Percentiles rank a stretch among this genome's conserved stretches.
Evolutionary conservation across 2,888 invertebrate species (phyloP).

Genomic region (Lasioglossum oenotherae): DNA sequence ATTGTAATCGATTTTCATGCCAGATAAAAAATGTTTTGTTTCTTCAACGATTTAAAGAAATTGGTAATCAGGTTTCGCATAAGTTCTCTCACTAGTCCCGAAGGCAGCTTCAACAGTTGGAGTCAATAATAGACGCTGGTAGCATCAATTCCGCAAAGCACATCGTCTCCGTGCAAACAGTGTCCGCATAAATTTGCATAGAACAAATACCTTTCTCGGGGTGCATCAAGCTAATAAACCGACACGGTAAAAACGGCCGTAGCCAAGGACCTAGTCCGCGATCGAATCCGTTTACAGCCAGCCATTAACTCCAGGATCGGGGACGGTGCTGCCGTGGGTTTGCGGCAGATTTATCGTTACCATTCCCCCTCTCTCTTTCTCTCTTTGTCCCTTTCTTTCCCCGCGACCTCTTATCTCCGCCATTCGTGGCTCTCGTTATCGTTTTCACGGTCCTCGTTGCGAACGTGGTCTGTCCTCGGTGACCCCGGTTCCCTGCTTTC

Average conservation of each 20-base stretch:
- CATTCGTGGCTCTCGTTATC: conserved; percentile 77
- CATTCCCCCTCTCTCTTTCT: conserved; percentile 37
- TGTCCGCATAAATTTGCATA: conserved; percentile 19
- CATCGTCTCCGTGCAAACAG: not conserved
- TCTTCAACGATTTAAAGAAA: not conserved
- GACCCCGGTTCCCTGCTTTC: not conserved
- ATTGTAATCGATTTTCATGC: not conserved
- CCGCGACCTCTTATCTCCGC: conserved; percentile 72
- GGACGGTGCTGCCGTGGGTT: conserved; percentile 21
- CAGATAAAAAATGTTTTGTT: not conserved
- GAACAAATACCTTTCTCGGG: not conserved
- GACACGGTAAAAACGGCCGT: not conserved
- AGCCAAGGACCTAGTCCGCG: not conserved
- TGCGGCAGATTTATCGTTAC: conserved; percentile 63
- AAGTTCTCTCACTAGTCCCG: not conserved
- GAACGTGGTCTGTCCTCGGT: not conserved
- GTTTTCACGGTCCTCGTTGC: conserved; percentile 66
- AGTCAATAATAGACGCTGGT: not conserved
- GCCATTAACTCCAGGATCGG: conserved; percentile 32
- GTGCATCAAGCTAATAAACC: conserved; percentile 5
- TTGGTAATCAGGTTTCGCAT: not conserved
- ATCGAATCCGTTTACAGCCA: conserved; percentile 37
- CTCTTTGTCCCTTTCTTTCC: not conserved
- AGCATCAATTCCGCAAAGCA: conserved; percentile 17
- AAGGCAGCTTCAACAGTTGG: not conserved